Evolutionary conservation across 2,888 invertebrate genomes (phyloP).

Genomic region (Eueremaeus valkanovi): DNA sequence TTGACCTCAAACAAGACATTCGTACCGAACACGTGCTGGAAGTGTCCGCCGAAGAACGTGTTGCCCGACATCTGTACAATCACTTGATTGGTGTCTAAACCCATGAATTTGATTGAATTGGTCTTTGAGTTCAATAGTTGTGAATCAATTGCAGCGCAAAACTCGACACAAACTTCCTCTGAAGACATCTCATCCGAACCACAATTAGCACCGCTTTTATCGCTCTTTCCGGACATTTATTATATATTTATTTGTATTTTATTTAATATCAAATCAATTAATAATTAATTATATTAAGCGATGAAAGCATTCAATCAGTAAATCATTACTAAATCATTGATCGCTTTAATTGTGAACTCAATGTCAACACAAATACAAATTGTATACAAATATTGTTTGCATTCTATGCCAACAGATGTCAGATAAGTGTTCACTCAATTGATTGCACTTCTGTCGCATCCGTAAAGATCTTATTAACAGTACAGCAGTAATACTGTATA

Average conservation of each 20-base stretch:
- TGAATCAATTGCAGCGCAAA: not conserved
- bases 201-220: not conserved
- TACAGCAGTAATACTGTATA: too few relatives aligned
- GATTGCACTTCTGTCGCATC: not conserved
- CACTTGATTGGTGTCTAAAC: not conserved
- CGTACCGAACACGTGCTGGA: not conserved
- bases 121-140: not conserved
- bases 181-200: not conserved
- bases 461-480: not conserved
- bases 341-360: not conserved
- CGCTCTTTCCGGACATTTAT: not conserved
- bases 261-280: not conserved
- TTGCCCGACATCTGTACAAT: constrained; percentile 1
- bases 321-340: not conserved
- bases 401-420: not conserved
- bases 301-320: too few relatives aligned
- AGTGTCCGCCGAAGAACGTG: not conserved
- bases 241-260: too few relatives aligned
- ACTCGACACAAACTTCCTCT: not conserved
- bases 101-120: not conserved
- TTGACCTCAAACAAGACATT: constrained; percentile 6
- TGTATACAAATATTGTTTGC: not conserved
- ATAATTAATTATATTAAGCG: too few relatives aligned
- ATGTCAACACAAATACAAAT: not conserved
- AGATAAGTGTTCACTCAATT: not conserved